phyloP scores from a whole-genome alignment of 2,888 invertebrate genomes.

The Choreutis nemorana region DNA sequence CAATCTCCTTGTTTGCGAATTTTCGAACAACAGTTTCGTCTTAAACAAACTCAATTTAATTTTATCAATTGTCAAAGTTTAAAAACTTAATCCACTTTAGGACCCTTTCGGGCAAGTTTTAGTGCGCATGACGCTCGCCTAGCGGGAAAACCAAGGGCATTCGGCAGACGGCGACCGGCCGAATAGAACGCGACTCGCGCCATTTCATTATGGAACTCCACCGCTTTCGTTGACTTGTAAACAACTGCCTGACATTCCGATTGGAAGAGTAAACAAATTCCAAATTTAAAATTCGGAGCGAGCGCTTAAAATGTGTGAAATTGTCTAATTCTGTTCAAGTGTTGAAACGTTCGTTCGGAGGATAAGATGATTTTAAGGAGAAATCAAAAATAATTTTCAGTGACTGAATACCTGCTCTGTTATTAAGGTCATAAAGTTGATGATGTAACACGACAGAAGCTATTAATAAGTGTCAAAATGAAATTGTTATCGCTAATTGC shows the following conservation, averaged over 20 bases:
- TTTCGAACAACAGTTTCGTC: constrained; percentile 46
- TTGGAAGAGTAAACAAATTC: neutral
- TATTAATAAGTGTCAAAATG: constrained; percentile 33
- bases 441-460: constrained; percentile 15
- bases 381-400: too few species aligned
- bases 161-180: constrained; percentile 28
- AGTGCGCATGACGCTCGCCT: constrained; percentile 56
- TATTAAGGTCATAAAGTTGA: too few species aligned
- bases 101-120: constrained; percentile 45
- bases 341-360: too few species aligned
- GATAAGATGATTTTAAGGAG: too few species aligned
- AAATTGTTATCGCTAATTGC: constrained; percentile 42
- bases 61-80: constrained; percentile 63
- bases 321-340: too few species aligned
- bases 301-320: too few species aligned
- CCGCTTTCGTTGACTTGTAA: constrained; percentile 37
- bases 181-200: constrained; percentile 24
- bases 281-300: constrained; percentile 1
- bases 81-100: constrained; percentile 64
- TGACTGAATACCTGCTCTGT: too few species aligned
- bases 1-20: constrained; percentile 28
- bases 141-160: constrained; percentile 59
- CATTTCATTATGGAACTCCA: constrained; percentile 37
- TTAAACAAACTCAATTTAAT: constrained; percentile 54
- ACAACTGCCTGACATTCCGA: constrained; percentile 18